Evolutionary conservation across 2,113 vertebrate species (phyloP), one percentile per base, ranked within the genome.

Genomic region (Tichodroma muraria): DNA sequence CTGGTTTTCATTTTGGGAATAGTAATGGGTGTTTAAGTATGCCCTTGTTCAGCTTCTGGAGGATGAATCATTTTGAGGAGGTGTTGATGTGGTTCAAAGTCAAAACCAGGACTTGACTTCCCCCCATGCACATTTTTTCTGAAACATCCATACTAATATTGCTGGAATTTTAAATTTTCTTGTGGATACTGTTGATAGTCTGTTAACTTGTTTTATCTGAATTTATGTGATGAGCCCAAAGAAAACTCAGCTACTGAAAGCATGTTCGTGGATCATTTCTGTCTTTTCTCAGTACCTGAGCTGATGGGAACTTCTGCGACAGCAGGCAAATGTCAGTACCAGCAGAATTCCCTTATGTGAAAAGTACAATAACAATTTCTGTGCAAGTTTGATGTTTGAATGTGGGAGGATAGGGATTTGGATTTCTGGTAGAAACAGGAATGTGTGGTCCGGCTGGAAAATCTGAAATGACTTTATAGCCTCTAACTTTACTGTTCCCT

Each of bases 11-110:
- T 85, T 91, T 77, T 0, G 37, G 66, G 83, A 40, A 25, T 31
- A 45, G 45, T 60, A 50, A 92, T 35, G 82, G 69, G n/a, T 83
- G 61, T 85, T 95, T 71, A 50, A 80, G 45, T 73, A 9, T 79
- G 85, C 82, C 80, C 93, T 90, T 0, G 3, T 69, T 91, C 68
- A 75, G 12, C 88, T 94, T 80, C n/a, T 7, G 72, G 72, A 64
- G 69, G 17, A 90, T 92, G 86, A 84, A 84, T 96, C 83, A 86
- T 86, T 75, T 68, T 90, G 90, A 93, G 90, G 96, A 92, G 95
- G 92, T 84, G 90, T 90, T 81, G 64, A 63, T 88, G 56, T 59
- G 52, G 71, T 83, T 95, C 72, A 44, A 6, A 96, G 88, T 93
- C 54, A 88, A 88, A 90, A 85, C 18, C 75, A 59, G 75, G 80